Percentiles rank a stretch among this genome's conserved stretches.
Evolutionary conservation across 2,113 vertebrate species (phyloP).

Genomic region (Gymnobelideus leadbeateri): DNA sequence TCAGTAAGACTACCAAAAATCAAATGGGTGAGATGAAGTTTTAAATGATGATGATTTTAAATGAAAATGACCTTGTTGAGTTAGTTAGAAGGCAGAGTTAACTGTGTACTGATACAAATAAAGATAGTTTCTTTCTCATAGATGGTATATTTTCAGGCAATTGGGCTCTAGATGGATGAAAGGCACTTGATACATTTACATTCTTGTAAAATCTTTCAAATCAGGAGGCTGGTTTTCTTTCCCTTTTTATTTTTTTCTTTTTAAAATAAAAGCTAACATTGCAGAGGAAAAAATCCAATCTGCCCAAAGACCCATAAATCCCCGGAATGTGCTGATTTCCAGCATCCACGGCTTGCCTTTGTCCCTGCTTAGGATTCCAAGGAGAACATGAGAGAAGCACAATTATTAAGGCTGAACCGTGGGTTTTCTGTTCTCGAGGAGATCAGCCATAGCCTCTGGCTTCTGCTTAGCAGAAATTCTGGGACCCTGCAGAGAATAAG

Average conservation of each 20-base stretch:
- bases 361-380: constrained; percentile 59
- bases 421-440: background rate
- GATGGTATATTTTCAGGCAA: constrained; percentile 40
- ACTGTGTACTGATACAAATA: constrained; percentile 17
- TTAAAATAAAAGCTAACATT: constrained; percentile 26
- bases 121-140: constrained; percentile 34
- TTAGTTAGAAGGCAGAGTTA: constrained; percentile 32
- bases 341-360: constrained; percentile 62
- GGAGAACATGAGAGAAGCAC: constrained; percentile 33
- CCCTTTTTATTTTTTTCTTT: background rate
- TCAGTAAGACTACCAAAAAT: background rate
- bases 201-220: constrained; percentile 28
- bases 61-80: background rate
- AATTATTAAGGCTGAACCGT: background rate
- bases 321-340: accelerated
- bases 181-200: background rate
- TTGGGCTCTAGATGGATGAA: constrained; percentile 29
- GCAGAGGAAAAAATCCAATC: constrained; percentile 68
- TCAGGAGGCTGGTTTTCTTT: constrained; percentile 21
- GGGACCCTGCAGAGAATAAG: background rate
- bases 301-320: constrained; percentile 5
- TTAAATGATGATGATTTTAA: too few species aligned
- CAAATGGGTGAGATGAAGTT: background rate
- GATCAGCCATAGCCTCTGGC: background rate
- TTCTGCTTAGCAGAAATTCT: background rate